These are phyloP conservation scores for Acanthochromis polyacanthus DNA, from an alignment of 2,113 vertebrate species.

Conservation along the genomic window DNA sequence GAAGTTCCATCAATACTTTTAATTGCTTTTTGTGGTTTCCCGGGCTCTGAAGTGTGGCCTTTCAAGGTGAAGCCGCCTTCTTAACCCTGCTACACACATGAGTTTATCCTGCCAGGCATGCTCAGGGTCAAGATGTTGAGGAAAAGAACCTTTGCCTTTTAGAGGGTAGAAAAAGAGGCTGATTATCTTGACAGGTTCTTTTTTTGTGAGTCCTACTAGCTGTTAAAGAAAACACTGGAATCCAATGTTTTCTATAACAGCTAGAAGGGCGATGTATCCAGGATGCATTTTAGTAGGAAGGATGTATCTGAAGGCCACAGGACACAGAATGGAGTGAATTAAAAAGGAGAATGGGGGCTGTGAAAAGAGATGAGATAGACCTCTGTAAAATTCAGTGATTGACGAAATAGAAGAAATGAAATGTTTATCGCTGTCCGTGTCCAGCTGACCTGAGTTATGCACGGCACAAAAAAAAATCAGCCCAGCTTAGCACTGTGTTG, in stretches of 20 bases:
- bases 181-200: conserved; percentile 56
- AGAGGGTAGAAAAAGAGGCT: conserved; percentile 17
- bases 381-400: neutral
- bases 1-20: conserved; percentile 83
- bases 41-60: conserved; percentile 68
- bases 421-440: conserved; percentile 16
- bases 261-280: too few species aligned
- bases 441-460: conserved; percentile 51
- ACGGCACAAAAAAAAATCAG: conserved; percentile 6
- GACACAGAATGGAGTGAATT: conserved; percentile 34
- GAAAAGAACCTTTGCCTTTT: conserved; percentile 49
- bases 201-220: conserved; percentile 37
- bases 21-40: conserved; percentile 82
- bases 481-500: conserved; percentile 38
- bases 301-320: conserved; percentile 41
- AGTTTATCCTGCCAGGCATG: conserved; percentile 67
- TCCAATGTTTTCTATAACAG: too few species aligned
- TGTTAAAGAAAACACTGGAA: conserved; percentile 42
- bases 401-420: conserved; percentile 30
- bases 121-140: conserved; percentile 65
- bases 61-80: conserved; percentile 76
- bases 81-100: conserved; percentile 60
- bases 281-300: conserved; percentile 44
- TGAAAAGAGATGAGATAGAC: conserved; percentile 9
- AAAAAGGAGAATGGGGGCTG: conserved; percentile 16